These are phyloP conservation scores for Eueremaeus valkanovi DNA, from an alignment of 2,888 invertebrate genomes.

Conservation along the genomic window DNA sequence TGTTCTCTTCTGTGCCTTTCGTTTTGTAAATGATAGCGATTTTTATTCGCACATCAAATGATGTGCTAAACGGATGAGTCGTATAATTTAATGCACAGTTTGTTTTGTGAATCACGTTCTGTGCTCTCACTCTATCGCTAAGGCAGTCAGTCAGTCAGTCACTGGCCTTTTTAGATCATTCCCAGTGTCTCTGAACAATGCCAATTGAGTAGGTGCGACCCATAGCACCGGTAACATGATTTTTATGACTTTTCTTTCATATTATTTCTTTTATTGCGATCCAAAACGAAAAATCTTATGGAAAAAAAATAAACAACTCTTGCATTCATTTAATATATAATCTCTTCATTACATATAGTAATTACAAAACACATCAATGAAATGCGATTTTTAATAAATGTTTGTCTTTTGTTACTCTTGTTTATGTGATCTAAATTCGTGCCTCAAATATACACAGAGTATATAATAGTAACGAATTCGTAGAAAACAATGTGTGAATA, in stretches of 20 bases:
- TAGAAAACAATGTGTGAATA: not conserved
- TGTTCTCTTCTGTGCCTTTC: too few species aligned
- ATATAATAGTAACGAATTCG: not conserved
- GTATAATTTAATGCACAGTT: not conserved
- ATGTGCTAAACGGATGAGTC: not conserved
- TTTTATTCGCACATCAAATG: not conserved
- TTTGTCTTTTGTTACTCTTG: not conserved
- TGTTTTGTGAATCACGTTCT: not conserved
- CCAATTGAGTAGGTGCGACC: not conserved
- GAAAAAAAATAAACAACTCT: conserved; percentile 1
- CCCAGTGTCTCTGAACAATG: not conserved
- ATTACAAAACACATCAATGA: not conserved
- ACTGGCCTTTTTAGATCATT: not conserved
- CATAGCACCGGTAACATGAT: not conserved
- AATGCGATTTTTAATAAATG: not conserved
- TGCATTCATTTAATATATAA: not conserved
- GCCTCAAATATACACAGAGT: not conserved
- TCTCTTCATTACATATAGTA: conserved; percentile 5
- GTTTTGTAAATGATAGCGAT: not conserved
- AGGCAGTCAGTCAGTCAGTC: not conserved
- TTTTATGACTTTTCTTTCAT: not conserved
- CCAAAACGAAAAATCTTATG: not conserved
- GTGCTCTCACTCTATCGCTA: not conserved
- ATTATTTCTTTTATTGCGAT: not conserved
- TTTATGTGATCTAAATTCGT: conserved; percentile 9